These are phyloP conservation scores for Zootoca vivipara DNA, from an alignment of 2,113 vertebrate genomes.

Conservation along the genomic window DNA sequence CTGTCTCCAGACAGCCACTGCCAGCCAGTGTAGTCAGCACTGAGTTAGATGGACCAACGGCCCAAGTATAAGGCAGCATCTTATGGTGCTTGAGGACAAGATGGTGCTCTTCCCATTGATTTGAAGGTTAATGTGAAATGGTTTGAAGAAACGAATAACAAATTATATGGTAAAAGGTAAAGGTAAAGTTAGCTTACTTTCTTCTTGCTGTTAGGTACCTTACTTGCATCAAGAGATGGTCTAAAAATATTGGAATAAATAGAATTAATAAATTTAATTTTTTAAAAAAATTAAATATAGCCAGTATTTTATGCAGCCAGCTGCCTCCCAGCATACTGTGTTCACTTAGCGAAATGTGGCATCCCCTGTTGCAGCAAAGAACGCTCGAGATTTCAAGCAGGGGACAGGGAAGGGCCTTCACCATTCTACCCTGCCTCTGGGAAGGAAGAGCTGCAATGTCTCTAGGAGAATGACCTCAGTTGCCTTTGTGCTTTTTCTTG, in stretches of 20 bases:
- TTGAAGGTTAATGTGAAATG: no score
- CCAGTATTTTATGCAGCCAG: not conserved
- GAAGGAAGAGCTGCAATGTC: not conserved
- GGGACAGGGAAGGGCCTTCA: not conserved
- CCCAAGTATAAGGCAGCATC: no score
- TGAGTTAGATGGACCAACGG: no score
- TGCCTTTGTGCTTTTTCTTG: not conserved
- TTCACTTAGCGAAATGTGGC: not conserved
- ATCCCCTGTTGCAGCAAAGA: not conserved
- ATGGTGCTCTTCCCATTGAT: no score
- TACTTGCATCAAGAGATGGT: not conserved
- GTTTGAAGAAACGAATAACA: no score
- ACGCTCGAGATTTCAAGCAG: not conserved
- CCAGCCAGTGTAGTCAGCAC: no score
- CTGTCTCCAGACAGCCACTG: no score
- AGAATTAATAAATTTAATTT: not conserved
- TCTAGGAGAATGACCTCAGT: not conserved
- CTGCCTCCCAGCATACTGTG: not conserved
- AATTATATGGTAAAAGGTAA: no score
- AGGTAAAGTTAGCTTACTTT: no score
- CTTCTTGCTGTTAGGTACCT: no score
- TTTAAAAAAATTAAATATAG: no score
- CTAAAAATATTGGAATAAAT: not conserved
- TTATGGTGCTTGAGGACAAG: no score
- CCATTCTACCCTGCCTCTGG: not conserved